phyloP scores from a whole-genome alignment of 2,113 vertebrate species.

The Lophius piscatorius region DNA sequence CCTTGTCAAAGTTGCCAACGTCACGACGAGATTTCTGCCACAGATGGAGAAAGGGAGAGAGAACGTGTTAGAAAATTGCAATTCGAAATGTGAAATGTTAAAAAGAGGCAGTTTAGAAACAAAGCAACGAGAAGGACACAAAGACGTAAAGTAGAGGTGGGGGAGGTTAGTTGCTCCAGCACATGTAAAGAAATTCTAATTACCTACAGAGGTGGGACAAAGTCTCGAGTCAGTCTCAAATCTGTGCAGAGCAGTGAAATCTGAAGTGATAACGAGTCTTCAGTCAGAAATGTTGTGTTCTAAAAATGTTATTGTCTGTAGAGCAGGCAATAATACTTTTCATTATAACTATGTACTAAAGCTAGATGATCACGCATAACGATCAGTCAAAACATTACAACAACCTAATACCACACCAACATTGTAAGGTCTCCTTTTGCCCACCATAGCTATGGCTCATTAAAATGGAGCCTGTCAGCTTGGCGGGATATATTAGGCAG shows the following conservation, averaged over 20 bases:
- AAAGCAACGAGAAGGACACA: constrained; percentile 37
- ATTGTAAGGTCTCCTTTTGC: too few relatives aligned
- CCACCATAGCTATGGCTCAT: too few relatives aligned
- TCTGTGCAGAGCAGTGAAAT: not conserved
- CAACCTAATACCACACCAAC: too few relatives aligned
- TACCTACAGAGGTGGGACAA: constrained; percentile 32
- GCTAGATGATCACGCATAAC: too few relatives aligned
- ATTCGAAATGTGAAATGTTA: not conserved
- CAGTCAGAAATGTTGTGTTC: not conserved
- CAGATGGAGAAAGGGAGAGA: not conserved
- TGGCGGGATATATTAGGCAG: too few relatives aligned
- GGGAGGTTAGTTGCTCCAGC: constrained; percentile 6
- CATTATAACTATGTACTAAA: too few relatives aligned
- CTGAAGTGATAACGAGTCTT: not conserved
- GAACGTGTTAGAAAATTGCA: not conserved
- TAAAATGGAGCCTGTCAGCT: too few relatives aligned
- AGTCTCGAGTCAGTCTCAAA: not conserved
- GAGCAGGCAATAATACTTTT: too few relatives aligned
- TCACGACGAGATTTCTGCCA: constrained; percentile 91
- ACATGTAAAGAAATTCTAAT: constrained; percentile 32
- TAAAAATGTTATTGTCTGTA: too few relatives aligned
- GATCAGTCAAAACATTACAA: too few relatives aligned
- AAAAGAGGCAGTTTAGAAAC: not conserved
- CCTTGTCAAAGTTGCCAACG: constrained; percentile 97
- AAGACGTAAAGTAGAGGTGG: constrained; percentile 18